Evolutionary conservation across 2,113 vertebrate species (phyloP).

Genomic region (Trogon surrucura): DNA sequence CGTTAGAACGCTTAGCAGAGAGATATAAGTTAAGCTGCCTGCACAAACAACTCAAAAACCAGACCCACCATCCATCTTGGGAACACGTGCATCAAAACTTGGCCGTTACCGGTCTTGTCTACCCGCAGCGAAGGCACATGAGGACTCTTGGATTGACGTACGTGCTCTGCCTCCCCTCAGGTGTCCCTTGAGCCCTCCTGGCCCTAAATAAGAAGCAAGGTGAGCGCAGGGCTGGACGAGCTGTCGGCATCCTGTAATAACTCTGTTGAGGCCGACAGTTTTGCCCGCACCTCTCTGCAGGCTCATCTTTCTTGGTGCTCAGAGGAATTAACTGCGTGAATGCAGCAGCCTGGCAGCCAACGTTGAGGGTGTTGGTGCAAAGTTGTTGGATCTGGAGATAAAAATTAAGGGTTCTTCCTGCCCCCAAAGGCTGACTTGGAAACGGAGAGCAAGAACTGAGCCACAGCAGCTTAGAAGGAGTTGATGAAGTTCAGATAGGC

Average conservation of each 20-base stretch:
- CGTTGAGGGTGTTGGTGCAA: background rate
- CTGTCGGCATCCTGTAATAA: background rate
- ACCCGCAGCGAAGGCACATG: background rate
- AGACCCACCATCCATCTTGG: background rate
- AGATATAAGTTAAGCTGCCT: background rate
- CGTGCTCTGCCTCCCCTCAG: background rate
- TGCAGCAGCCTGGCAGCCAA: background rate
- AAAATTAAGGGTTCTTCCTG: background rate
- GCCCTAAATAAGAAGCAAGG: background rate
- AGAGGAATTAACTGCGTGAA: background rate
- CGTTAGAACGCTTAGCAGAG: background rate
- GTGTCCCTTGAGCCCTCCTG: background rate
- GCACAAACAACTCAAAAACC: background rate
- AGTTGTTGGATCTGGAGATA: background rate
- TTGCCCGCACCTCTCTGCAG: background rate
- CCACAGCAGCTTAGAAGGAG: conserved; percentile 85
- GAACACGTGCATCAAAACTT: background rate
- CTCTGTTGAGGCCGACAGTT: background rate
- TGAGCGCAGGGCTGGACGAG: background rate
- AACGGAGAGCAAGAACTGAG: background rate
- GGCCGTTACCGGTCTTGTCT: background rate
- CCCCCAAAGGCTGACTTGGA: background rate
- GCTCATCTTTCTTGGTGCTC: rapidly evolving
- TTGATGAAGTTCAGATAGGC: conserved; percentile 94
- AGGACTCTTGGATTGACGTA: background rate